A percentile compares a stretch with the other conserved stretches of the same genome.
Evolutionary conservation across 2,113 vertebrate species (phyloP).

Genomic region (Gallinago jamesoni): DNA sequence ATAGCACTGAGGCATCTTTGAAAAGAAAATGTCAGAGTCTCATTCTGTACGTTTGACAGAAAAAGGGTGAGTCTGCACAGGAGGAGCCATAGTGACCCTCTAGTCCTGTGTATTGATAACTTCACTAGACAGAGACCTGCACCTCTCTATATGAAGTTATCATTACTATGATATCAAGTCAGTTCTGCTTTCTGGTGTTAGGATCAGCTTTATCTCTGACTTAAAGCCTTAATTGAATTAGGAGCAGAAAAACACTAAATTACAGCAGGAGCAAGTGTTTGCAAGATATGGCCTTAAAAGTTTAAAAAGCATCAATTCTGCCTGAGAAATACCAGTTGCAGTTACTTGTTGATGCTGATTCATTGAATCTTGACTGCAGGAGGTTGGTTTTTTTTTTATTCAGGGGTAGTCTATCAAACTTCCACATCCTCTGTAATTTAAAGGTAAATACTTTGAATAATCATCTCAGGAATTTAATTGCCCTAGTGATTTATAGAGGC

Average conservation of each 20-base stretch:
- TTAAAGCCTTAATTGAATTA: not conserved
- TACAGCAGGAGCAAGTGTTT: not conserved
- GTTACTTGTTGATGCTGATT: not conserved
- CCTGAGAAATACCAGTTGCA: not conserved
- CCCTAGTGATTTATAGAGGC: not conserved
- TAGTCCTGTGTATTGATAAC: not conserved
- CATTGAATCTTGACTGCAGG: not conserved
- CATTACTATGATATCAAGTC: not conserved
- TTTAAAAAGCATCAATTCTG: not conserved
- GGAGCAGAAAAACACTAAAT: not conserved
- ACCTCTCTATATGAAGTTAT: not conserved
- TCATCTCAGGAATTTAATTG: not conserved
- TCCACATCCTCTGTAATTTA: not conserved
- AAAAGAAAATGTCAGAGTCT: constrained; percentile 2
- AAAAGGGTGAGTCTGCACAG: not conserved
- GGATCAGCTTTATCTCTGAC: not conserved
- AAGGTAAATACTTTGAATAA: not conserved
- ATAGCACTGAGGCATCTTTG: not conserved
- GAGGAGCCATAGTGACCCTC: not conserved
- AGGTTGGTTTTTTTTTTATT: not conserved
- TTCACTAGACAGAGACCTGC: not conserved
- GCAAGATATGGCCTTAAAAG: not conserved
- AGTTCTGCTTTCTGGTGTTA: not conserved
- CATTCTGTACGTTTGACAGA: not conserved
- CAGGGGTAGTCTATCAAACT: not conserved